Evolutionary conservation across 1,140 invertebrate species (phyloP), one percentile per base, ranked within the genome.

Genomic region (Lethocerus indicus): DNA sequence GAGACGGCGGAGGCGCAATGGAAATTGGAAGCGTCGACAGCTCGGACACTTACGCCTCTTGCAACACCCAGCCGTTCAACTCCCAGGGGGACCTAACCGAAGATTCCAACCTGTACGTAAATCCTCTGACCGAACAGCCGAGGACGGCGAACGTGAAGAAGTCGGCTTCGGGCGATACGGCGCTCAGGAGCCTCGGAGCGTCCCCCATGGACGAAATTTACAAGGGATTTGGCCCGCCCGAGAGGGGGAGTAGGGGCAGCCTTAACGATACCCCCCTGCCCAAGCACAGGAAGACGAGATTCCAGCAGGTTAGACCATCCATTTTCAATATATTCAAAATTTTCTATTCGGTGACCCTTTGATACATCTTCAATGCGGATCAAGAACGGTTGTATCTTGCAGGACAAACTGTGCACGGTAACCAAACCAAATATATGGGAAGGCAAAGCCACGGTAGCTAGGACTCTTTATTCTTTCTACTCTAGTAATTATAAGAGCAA

Each of bases 41-140:
- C 58, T 86, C 82, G 25, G 90, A 94, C 67, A 95, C 90, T 48
- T 96, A 89, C 68, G 87, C 87, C 62, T 92, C 87, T 67, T 96
- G 90, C 71, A 82, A 88, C 70, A 94, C 90, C 54, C 88, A 93
- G 70, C 88, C 87, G 58, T 91, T 85, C 68, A 77, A 83, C 64
- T 90, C 86, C 1, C 71, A 76, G 61, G 69, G 61, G 54, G 83
- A 86, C 67, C 72, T 85, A 58, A 79, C 81, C 6, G 58, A 56
- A 36, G 40, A 57, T 26, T 83, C 83, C 63, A 92, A 91, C 70
- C 73, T 93, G 54, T 94, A 93, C 67, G 80, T 93, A 59, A 93
- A 93, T 69, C 88, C 89, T 9, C 64, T 93, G 64, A 9, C 35
- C 26, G 25, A 29, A 3, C n/a, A n/a, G n/a, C n/a, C n/a, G n/a